These are phyloP conservation scores for Gobius niger DNA, from an alignment of 2,113 vertebrate species.

Conservation along the genomic window DNA sequence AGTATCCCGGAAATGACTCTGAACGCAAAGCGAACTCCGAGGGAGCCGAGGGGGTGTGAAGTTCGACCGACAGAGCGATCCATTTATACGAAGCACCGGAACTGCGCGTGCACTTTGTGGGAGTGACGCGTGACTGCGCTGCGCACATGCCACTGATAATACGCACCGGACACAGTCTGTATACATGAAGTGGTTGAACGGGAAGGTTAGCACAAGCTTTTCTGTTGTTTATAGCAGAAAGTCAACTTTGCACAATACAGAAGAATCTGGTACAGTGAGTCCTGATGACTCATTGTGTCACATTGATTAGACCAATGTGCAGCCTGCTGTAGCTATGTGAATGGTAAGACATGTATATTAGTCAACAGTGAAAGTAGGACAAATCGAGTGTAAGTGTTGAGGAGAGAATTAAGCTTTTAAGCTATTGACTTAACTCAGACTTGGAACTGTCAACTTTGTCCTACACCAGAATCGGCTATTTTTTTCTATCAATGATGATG, in stretches of 20 bases:
- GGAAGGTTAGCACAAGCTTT: not conserved
- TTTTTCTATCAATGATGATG: no score
- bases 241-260: not conserved
- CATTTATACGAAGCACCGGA: slow-evolving; percentile 21
- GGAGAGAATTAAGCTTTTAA: no score
- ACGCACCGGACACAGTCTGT: not conserved
- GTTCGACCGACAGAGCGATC: not conserved
- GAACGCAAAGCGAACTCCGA: fast-evolving
- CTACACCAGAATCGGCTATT: no score
- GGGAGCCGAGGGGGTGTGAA: not conserved
- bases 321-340: no score
- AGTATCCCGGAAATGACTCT: not conserved
- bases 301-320: no score
- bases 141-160: slow-evolving; percentile 10
- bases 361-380: no score
- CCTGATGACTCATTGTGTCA: not conserved
- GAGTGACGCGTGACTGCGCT: slow-evolving; percentile 57
- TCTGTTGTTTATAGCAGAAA: not conserved
- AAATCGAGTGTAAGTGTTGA: no score
- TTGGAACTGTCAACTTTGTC: no score
- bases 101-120: slow-evolving; percentile 2
- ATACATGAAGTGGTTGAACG: not conserved
- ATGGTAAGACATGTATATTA: no score
- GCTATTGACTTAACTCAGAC: no score
- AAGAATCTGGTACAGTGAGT: not conserved